phyloP scores from a whole-genome alignment of 2,888 invertebrate species.

The Apodemia mormo region DNA sequence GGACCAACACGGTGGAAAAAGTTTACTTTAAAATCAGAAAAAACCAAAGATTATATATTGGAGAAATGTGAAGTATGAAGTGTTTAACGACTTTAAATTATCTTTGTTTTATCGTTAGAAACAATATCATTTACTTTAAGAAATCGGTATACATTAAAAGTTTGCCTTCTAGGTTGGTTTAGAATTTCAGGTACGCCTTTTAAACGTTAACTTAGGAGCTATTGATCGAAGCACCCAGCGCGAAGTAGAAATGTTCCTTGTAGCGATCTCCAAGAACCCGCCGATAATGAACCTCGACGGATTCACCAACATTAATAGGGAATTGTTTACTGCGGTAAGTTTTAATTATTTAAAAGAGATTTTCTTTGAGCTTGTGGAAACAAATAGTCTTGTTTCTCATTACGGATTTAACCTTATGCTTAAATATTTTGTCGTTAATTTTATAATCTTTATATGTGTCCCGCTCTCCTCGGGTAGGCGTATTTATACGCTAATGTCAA shows the following conservation, averaged over 20 bases:
- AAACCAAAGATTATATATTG: no score
- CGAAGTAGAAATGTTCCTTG: conserved; percentile 88
- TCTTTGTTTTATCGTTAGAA: no score
- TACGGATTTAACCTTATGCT: not conserved
- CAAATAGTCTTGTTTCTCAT: not conserved
- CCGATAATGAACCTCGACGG: conserved; percentile 89
- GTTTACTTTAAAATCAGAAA: no score
- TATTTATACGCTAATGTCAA: no score
- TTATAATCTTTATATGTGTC: no score
- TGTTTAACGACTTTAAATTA: no score
- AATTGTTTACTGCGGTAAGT: conserved; percentile 85
- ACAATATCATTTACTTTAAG: no score
- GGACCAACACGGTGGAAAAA: no score
- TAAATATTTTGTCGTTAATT: no score
- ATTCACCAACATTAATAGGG: conserved; percentile 87
- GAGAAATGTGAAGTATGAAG: no score
- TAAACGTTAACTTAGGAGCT: conserved; percentile 85
- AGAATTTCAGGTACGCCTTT: conserved; percentile 83
- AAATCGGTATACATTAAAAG: not conserved
- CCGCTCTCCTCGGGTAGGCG: no score
- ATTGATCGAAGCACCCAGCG: conserved; percentile 85
- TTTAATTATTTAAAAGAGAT: not conserved
- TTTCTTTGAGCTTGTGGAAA: not conserved
- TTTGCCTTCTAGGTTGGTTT: conserved; percentile 70
- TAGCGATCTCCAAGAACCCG: conserved; percentile 88